Evolutionary conservation across 2,113 vertebrate genomes (phyloP).

Genomic region (Hemibagrus wyckioides): DNA sequence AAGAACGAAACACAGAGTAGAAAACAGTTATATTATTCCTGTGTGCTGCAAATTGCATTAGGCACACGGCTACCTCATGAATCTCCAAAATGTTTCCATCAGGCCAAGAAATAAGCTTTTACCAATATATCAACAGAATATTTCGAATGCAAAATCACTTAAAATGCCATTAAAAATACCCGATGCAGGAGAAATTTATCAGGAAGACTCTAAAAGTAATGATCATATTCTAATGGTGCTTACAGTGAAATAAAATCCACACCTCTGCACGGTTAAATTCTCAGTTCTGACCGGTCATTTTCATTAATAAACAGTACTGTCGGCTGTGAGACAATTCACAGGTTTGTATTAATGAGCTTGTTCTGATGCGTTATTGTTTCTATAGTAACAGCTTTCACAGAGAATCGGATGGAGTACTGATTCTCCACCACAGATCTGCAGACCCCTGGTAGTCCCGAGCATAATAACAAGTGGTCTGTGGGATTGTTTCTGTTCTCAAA

Average conservation of each 20-base stretch:
- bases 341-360: neutral
- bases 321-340: neutral
- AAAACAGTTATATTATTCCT: neutral
- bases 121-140: neutral
- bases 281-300: neutral
- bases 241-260: neutral
- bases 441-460: neutral
- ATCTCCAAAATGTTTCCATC: slow-evolving; percentile 27
- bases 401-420: neutral
- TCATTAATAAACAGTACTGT: neutral
- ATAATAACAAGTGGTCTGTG: neutral
- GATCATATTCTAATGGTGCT: neutral
- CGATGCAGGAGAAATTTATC: neutral
- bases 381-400: neutral
- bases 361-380: neutral
- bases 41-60: slow-evolving; percentile 1
- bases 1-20: neutral
- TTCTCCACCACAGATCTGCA: neutral
- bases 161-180: neutral
- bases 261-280: neutral
- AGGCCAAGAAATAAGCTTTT: neutral
- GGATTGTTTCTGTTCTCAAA: neutral
- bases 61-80: slow-evolving; percentile 2
- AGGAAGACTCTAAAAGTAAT: neutral
- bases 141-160: neutral